A percentile compares a stretch with the other conserved stretches of the same genome.
phyloP scores from a whole-genome alignment of 2,113 vertebrate species.

The Neomonachus schauinslandi region DNA sequence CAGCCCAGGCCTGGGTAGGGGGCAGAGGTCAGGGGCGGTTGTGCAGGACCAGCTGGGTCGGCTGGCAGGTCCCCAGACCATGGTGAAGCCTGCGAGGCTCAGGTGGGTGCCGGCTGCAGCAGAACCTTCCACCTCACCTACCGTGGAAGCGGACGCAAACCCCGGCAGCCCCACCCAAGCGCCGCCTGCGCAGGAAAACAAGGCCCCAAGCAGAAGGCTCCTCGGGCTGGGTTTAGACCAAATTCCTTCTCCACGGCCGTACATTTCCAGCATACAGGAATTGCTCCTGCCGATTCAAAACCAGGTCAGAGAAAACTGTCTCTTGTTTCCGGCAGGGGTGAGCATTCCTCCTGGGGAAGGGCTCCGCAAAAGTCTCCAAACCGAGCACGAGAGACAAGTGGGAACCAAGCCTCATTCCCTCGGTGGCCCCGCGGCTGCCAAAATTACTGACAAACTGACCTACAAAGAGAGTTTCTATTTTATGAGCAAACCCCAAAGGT shows the following conservation, averaged over 20 bases:
- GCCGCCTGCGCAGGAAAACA: not conserved
- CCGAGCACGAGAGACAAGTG: constrained; percentile 62
- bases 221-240: not conserved
- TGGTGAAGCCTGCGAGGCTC: rapidly evolving
- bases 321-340: constrained; percentile 74
- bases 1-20: not conserved
- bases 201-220: not conserved
- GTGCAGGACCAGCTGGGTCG: too few relatives aligned
- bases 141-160: not conserved
- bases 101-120: not conserved
- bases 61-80: too few relatives aligned
- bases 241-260: not conserved
- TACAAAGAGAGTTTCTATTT: constrained; percentile 82
- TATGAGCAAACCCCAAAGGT: constrained; percentile 82
- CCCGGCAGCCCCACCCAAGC: not conserved
- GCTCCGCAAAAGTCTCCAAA: constrained; percentile 71
- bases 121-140: not conserved
- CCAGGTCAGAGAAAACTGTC: constrained; percentile 78
- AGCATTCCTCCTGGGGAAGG: constrained; percentile 73
- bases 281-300: constrained; percentile 71
- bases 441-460: constrained; percentile 79
- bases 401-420: constrained; percentile 76
- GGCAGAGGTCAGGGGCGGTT: not conserved
- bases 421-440: constrained; percentile 79
- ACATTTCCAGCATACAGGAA: constrained; percentile 17